Conservation (phyloP, 2,888 invertebrate species). For the Gymnoscelis rufifasciata region DNA sequence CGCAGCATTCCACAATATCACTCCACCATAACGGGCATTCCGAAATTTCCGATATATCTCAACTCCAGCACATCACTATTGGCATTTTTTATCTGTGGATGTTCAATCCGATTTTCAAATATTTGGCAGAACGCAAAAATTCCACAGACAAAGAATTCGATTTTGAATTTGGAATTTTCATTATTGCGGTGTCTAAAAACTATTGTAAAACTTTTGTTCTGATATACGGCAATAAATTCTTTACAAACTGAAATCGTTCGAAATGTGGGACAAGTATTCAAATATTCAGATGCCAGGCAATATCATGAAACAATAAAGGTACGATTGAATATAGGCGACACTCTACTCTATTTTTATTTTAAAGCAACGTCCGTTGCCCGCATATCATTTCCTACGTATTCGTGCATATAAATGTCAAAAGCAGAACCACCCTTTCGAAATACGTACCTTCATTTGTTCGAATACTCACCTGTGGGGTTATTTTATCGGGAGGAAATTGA, state of each 20-base stretch:
- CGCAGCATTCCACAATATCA: slow-evolving; percentile 20
- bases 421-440: slow-evolving; percentile 19
- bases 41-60: slow-evolving; percentile 14
- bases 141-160: slow-evolving; percentile 17
- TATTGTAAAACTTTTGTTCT: slow-evolving; percentile 23
- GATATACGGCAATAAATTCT: slow-evolving; percentile 24
- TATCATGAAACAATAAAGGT: slow-evolving; percentile 9
- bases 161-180: slow-evolving; percentile 14
- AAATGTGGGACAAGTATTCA: not conserved
- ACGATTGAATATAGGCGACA: not conserved
- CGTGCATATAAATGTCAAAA: slow-evolving; percentile 27
- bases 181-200: slow-evolving; percentile 18
- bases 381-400: too few relatives aligned
- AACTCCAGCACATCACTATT: not conserved
- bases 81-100: not conserved
- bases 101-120: slow-evolving; percentile 11
- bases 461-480: slow-evolving; percentile 20
- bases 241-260: slow-evolving; percentile 6
- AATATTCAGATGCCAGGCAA: slow-evolving; percentile 7
- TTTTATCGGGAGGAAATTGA: slow-evolving; percentile 47
- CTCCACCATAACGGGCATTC: slow-evolving; percentile 9
- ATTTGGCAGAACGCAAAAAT: slow-evolving; percentile 24
- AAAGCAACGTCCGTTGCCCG: too few relatives aligned
- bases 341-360: not conserved
- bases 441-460: slow-evolving; percentile 2